Percentiles rank a stretch among this genome's conserved stretches.
phyloP scores from a whole-genome alignment of 1,140 invertebrate genomes.

The Drosophila lacteicornis region DNA sequence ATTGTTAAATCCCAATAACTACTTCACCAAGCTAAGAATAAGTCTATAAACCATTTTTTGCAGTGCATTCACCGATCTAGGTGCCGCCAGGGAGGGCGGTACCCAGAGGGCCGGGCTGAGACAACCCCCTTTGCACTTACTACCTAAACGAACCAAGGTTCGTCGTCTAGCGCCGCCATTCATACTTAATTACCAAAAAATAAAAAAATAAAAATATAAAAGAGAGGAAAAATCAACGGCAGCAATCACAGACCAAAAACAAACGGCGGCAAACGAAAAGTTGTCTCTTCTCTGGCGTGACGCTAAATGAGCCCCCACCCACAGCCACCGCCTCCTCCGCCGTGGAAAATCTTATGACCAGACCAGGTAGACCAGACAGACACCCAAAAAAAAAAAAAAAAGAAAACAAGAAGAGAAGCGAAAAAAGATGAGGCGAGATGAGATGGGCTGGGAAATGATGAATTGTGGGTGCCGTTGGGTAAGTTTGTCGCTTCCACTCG shows the following conservation, averaged over 20 bases:
- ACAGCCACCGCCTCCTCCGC: constrained; percentile 18
- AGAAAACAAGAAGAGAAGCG: constrained; percentile 6
- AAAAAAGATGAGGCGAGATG: constrained; percentile 16
- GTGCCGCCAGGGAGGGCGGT: constrained; percentile 8
- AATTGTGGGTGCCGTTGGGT: constrained; percentile 78
- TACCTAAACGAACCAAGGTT: constrained; percentile 50
- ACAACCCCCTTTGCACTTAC: constrained; percentile 56
- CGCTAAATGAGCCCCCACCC: constrained; percentile 62
- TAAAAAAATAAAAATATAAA: constrained; percentile 34
- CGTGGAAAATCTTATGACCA: constrained; percentile 68
- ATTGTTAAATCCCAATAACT: too few relatives aligned
- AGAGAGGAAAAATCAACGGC: constrained; percentile 32
- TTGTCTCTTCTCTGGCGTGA: constrained; percentile 74
- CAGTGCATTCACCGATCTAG: constrained; percentile 1
- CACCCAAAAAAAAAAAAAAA: constrained; percentile 23
- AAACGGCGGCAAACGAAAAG: constrained; percentile 41
- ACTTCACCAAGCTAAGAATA: too few relatives aligned
- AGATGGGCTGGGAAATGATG: constrained; percentile 65
- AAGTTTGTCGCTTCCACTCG: constrained; percentile 75
- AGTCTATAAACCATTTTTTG: neutral
- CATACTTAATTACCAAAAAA: constrained; percentile 81
- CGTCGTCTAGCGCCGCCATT: constrained; percentile 79
- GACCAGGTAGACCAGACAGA: constrained; percentile 74
- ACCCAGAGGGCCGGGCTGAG: constrained; percentile 3
- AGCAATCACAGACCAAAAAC: constrained; percentile 34